These are phyloP conservation scores for Ligdia adustata DNA, from an alignment of 2,888 invertebrate genomes.

Conservation along the genomic window DNA sequence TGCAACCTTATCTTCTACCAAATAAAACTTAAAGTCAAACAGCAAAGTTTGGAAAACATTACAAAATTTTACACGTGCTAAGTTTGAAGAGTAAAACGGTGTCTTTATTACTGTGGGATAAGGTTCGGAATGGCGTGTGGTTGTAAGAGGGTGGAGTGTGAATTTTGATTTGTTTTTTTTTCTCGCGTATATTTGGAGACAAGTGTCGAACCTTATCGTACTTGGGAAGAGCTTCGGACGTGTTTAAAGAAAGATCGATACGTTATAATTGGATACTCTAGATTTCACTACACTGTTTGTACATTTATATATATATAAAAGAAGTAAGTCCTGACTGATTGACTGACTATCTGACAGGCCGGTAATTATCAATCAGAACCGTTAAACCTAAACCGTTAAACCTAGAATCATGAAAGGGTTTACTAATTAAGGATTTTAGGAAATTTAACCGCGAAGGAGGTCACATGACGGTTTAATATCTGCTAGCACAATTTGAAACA, in stretches of 20 bases:
- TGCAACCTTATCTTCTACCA: slow-evolving; percentile 37
- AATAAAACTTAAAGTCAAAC: slow-evolving; percentile 53
- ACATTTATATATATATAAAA: not conserved
- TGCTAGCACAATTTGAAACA: too few species aligned
- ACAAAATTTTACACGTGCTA: slow-evolving; percentile 46
- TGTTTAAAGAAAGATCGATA: slow-evolving; percentile 38
- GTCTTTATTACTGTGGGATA: slow-evolving; percentile 46
- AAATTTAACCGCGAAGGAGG: too few species aligned
- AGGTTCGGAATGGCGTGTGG: slow-evolving; percentile 49
- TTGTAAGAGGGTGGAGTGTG: slow-evolving; percentile 30
- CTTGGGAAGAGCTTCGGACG: slow-evolving; percentile 39
- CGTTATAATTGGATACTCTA: slow-evolving; percentile 24
- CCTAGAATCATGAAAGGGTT: too few species aligned
- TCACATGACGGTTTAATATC: too few species aligned
- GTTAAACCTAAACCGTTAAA: too few species aligned
- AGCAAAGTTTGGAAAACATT: slow-evolving; percentile 31
- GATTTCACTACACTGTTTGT: not conserved
- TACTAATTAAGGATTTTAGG: too few species aligned
- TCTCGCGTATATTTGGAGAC: slow-evolving; percentile 62
- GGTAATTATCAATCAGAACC: too few species aligned
- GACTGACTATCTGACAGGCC: too few species aligned
- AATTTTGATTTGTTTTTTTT: slow-evolving; percentile 55
- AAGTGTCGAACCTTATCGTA: slow-evolving; percentile 63
- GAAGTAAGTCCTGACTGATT: too few species aligned
- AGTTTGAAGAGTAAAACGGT: slow-evolving; percentile 45